These are phyloP conservation scores for Papilio demoleus DNA, from an alignment of 2,888 invertebrate genomes.

Conservation along the genomic window DNA sequence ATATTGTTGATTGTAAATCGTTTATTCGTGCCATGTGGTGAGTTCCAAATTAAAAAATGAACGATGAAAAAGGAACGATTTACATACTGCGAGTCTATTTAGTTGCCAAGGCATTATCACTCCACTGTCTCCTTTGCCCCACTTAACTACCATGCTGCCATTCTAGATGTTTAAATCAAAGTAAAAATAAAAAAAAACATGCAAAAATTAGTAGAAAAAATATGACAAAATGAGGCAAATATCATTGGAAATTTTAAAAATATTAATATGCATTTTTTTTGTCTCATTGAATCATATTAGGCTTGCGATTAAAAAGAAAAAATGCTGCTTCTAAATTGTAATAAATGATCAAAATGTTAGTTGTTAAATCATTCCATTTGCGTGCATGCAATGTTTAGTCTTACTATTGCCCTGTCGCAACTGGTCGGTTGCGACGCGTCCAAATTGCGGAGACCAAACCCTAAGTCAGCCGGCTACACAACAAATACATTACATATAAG, in stretches of 20 bases:
- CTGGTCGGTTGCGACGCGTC: slow-evolving; percentile 71
- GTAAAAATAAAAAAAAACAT: slow-evolving; percentile 70
- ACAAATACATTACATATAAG: slow-evolving; percentile 52
- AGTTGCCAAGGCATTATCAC: slow-evolving; percentile 82
- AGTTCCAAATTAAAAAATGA: slow-evolving; percentile 11
- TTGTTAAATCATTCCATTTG: slow-evolving; percentile 47
- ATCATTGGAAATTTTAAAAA: not conserved
- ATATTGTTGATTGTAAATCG: slow-evolving; percentile 46
- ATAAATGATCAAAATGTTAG: slow-evolving; percentile 42
- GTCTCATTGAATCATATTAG: slow-evolving; percentile 21
- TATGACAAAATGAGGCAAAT: slow-evolving; percentile 23
- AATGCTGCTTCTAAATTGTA: slow-evolving; percentile 11
- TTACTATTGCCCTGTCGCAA: slow-evolving; percentile 78
- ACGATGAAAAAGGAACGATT: slow-evolving; percentile 51
- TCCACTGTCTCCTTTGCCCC: slow-evolving; percentile 79
- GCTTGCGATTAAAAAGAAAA: slow-evolving; percentile 20
- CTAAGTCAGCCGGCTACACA: slow-evolving; percentile 75
- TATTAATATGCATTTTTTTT: not conserved
- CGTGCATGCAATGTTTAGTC: slow-evolving; percentile 68
- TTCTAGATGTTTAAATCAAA: slow-evolving; percentile 78
- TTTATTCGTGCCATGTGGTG: not conserved
- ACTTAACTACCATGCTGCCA: slow-evolving; percentile 83
- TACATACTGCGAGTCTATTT: slow-evolving; percentile 76
- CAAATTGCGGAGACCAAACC: slow-evolving; percentile 76
- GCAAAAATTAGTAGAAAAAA: slow-evolving; percentile 50